Conservation (phyloP, 2,797 vertebrate species). For the Centropyge bicolor region DNA sequence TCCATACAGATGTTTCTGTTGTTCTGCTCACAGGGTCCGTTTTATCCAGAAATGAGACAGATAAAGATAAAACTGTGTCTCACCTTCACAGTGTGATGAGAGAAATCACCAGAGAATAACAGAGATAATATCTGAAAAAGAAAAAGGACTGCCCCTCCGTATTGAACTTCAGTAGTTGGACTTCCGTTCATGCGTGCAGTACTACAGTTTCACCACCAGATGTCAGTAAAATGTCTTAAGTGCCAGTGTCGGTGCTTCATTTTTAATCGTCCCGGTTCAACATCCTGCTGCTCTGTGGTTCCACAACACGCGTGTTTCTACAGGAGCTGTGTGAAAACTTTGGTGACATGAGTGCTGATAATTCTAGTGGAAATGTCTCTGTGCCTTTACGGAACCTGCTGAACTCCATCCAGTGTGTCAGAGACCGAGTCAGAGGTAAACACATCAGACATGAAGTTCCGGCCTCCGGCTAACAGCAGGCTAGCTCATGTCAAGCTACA, state of each 20-base stretch:
- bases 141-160: no score
- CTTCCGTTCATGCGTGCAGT: background rate
- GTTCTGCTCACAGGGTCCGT: no score
- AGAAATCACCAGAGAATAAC: no score
- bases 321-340: background rate
- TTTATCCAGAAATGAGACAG: no score
- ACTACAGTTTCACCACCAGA: accelerated
- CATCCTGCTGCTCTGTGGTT: slow-evolving; percentile 29
- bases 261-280: slow-evolving; percentile 13
- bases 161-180: no score
- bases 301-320: slow-evolving; percentile 61
- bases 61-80: no score
- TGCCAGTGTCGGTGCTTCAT: background rate
- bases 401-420: slow-evolving; percentile 79
- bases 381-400: slow-evolving; percentile 78
- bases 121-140: no score
- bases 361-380: slow-evolving; percentile 47
- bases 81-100: no score
- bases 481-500: background rate
- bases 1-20: no score
- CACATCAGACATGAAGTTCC: accelerated
- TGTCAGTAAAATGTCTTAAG: background rate
- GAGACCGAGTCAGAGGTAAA: slow-evolving; percentile 83
- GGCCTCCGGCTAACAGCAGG: background rate
- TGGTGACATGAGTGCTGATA: slow-evolving; percentile 75